Conservation (phyloP, 2,797 vertebrate species). For the Coilia nasus region DNA sequence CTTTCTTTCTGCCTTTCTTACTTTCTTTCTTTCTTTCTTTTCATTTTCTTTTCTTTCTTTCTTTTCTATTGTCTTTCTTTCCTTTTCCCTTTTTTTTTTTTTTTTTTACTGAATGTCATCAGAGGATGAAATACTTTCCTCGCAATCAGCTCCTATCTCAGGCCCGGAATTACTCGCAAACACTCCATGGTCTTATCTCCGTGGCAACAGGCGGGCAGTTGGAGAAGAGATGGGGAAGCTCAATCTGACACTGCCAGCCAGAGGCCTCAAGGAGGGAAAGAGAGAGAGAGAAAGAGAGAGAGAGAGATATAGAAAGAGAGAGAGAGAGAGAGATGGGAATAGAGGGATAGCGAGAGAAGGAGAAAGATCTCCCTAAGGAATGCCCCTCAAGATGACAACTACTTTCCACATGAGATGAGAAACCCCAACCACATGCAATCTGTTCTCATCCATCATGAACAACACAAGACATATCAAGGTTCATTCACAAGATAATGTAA, state of each 20-base stretch:
- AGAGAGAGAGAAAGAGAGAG: not conserved
- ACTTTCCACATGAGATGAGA: slow-evolving; percentile 45
- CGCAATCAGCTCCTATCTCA: slow-evolving; percentile 34
- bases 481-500: not conserved
- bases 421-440: slow-evolving; percentile 23
- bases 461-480: slow-evolving; percentile 7
- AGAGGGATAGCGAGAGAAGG: slow-evolving; percentile 24
- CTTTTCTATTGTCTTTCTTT: no score
- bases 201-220: slow-evolving; percentile 54
- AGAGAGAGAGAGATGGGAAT: not conserved
- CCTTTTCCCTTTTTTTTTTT: not conserved
- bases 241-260: slow-evolving; percentile 36
- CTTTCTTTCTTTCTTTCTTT: not conserved
- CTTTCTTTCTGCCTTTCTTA: not conserved
- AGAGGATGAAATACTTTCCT: slow-evolving; percentile 30
- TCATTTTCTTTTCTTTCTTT: no score
- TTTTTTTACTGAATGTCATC: not conserved
- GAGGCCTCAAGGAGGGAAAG: slow-evolving; percentile 21
- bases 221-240: slow-evolving; percentile 25
- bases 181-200: slow-evolving; percentile 46
- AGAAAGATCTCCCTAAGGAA: slow-evolving; percentile 29
- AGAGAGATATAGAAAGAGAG: not conserved
- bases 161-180: slow-evolving; percentile 37
- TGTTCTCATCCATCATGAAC: not conserved
- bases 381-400: slow-evolving; percentile 41